Evolutionary conservation across 2,113 vertebrate genomes (phyloP).

Genomic region (Donacobius atricapilla): DNA sequence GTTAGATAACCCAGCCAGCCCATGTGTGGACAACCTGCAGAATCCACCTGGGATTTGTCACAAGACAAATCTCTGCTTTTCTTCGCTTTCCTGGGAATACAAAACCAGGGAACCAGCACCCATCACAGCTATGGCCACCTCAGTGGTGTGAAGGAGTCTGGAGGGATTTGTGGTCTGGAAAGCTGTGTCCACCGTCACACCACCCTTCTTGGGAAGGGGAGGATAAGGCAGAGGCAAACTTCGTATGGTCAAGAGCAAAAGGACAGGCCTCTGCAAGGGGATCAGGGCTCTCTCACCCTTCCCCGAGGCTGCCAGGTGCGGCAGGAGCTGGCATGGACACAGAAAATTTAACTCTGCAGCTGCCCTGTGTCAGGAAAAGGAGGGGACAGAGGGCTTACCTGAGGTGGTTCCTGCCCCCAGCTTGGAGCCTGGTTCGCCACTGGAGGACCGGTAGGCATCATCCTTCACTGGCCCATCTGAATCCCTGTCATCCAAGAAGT

Average conservation of each 20-base stretch:
- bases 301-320: neutral
- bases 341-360: fast-evolving
- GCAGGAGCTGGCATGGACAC: neutral
- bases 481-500: constrained; percentile 81
- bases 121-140: neutral
- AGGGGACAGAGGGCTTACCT: constrained; percentile 53
- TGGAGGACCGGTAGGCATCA: constrained; percentile 68
- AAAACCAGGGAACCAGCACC: neutral
- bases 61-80: neutral
- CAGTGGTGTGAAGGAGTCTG: neutral
- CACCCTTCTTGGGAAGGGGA: neutral
- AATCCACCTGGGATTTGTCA: neutral
- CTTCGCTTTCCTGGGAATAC: fast-evolving
- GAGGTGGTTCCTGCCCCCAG: constrained; percentile 58
- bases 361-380: neutral
- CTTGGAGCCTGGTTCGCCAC: constrained; percentile 58
- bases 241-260: fast-evolving
- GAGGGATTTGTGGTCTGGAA: neutral
- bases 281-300: neutral
- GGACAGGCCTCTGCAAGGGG: neutral
- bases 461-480: constrained; percentile 80
- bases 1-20: neutral
- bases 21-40: fast-evolving
- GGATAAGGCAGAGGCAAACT: neutral
- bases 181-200: neutral